These are phyloP conservation scores for Pectinophora gossypiella DNA, from an alignment of 1,140 invertebrate genomes.

Conservation along the genomic window DNA sequence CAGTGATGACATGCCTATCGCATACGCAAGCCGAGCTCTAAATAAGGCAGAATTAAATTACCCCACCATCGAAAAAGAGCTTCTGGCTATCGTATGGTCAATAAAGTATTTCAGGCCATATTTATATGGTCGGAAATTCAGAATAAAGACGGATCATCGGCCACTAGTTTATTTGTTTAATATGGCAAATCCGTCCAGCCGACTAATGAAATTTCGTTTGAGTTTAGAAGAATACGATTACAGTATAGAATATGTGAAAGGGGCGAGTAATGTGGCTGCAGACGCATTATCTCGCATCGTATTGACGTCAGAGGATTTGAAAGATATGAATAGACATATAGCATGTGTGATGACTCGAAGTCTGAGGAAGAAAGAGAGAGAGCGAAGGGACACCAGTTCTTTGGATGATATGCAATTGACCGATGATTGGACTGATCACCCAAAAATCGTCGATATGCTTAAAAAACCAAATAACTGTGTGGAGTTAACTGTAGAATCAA, in stretches of 20 bases:
- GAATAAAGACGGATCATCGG: slow-evolving; percentile 61
- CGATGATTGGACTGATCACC: slow-evolving; percentile 4
- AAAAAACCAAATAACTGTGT: slow-evolving; percentile 5
- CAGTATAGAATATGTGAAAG: slow-evolving; percentile 37
- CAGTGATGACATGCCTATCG: slow-evolving; percentile 20
- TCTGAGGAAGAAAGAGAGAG: neutral
- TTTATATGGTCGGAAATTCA: slow-evolving; percentile 30
- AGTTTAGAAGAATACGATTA: slow-evolving; percentile 45
- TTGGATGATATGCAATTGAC: neutral
- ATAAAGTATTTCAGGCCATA: slow-evolving; percentile 26
- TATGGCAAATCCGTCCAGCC: slow-evolving; percentile 12
- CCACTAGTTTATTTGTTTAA: slow-evolving; percentile 21
- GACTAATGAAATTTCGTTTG: slow-evolving; percentile 17
- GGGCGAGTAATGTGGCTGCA: slow-evolving; percentile 15
- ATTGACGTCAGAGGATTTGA: neutral
- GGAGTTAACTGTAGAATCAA: neutral
- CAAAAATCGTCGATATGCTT: slow-evolving; percentile 4
- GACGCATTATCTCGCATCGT: slow-evolving; percentile 11
- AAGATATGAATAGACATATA: slow-evolving; percentile 1
- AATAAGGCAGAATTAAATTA: slow-evolving; percentile 52
- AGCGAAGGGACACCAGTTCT: neutral
- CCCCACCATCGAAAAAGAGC: slow-evolving; percentile 53
- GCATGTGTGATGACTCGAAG: slow-evolving; percentile 4
- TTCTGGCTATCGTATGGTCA: slow-evolving; percentile 55
- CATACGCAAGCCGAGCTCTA: slow-evolving; percentile 55